Percentiles rank a stretch among this genome's conserved stretches.
These are phyloP conservation scores for Semaprochilodus insignis DNA, from an alignment of 2,797 vertebrate species.

Conservation along the genomic window DNA sequence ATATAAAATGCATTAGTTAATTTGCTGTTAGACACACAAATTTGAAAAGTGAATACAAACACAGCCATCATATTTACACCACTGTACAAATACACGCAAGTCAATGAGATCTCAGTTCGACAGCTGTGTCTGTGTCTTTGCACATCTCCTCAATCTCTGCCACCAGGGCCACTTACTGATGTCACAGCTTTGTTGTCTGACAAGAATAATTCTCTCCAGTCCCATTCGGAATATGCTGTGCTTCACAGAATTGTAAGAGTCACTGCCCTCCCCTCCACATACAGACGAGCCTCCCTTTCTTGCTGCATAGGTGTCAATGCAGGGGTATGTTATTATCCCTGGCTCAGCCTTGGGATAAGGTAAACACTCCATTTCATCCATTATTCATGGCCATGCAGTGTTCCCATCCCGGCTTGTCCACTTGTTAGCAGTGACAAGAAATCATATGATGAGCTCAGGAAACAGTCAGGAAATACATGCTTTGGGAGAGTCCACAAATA, in stretches of 20 bases:
- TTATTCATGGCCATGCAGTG: constrained; percentile 48
- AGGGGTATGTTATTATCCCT: constrained; percentile 26
- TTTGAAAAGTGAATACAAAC: background rate
- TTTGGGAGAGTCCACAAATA: background rate
- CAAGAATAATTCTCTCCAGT: constrained; percentile 14
- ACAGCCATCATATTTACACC: background rate
- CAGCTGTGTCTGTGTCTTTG: background rate
- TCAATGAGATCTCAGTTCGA: background rate
- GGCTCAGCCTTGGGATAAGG: constrained; percentile 14
- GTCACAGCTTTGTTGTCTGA: background rate
- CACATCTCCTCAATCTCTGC: background rate
- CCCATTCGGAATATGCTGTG: background rate
- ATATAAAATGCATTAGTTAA: too few relatives aligned
- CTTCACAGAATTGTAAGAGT: background rate
- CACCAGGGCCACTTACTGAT: background rate
- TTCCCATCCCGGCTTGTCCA: constrained; percentile 15
- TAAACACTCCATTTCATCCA: constrained; percentile 42
- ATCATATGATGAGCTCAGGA: constrained; percentile 17
- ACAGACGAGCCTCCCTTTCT: background rate
- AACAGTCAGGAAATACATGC: background rate
- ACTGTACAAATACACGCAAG: background rate
- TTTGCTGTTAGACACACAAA: background rate
- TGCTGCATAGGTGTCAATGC: background rate
- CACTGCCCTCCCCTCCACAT: background rate
- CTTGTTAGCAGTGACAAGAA: constrained; percentile 7